phyloP scores from a whole-genome alignment of 2,888 invertebrate genomes.

The Standfussiana lucernea region DNA sequence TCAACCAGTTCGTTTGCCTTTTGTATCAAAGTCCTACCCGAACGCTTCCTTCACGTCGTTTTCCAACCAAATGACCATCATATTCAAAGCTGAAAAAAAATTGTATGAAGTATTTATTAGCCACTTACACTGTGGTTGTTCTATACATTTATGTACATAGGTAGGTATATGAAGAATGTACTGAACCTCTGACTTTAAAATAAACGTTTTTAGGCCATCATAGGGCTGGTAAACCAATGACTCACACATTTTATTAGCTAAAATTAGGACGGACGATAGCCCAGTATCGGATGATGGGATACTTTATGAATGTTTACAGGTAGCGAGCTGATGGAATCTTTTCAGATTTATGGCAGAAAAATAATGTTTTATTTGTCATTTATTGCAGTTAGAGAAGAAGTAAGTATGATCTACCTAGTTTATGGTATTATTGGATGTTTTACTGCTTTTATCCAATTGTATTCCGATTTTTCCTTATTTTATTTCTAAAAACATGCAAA shows the following conservation, averaged over 20 bases:
- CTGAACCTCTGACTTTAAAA: conserved; percentile 33
- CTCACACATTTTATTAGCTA: conserved; percentile 20
- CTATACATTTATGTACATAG: not conserved
- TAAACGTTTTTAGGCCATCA: conserved; percentile 13
- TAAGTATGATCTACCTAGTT: not conserved
- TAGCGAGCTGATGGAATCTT: conserved; percentile 20
- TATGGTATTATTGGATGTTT: not conserved
- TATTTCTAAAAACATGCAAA: not conserved
- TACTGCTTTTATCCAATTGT: conserved; percentile 8
- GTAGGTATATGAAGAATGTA: not conserved
- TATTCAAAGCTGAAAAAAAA: not conserved
- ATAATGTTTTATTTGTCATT: conserved; percentile 8
- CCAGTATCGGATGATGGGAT: conserved; percentile 15
- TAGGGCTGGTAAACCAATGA: conserved; percentile 15
- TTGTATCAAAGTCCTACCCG: not conserved
- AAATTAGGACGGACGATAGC: not conserved
- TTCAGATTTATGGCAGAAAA: conserved; percentile 7
- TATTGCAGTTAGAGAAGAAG: not conserved
- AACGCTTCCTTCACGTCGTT: not conserved
- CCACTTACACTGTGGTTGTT: conserved; percentile 27
- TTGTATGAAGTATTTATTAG: not conserved
- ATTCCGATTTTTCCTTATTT: not conserved
- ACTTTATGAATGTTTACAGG: conserved; percentile 29
- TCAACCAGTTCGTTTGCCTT: not conserved
- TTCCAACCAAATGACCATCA: not conserved